These are phyloP conservation scores for Cyclina sinensis DNA, from an alignment of 1,140 invertebrate species.

Conservation along the genomic window DNA sequence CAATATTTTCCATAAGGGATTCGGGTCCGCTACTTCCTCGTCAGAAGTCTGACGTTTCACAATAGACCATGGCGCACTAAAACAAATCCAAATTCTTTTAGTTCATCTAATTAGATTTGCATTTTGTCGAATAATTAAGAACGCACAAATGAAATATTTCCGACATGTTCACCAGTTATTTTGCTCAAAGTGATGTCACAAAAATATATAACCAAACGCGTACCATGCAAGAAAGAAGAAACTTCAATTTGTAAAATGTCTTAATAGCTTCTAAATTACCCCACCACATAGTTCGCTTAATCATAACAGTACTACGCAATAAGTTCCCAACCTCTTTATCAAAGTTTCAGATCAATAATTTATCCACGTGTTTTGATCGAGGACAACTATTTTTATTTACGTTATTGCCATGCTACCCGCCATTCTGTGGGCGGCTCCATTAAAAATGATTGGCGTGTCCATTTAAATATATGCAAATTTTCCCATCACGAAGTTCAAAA, in stretches of 20 bases:
- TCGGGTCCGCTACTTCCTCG: neutral
- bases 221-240: too few species aligned
- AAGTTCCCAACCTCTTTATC: conserved; percentile 5
- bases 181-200: too few species aligned
- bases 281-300: neutral
- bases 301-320: conserved; percentile 8
- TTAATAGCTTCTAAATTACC: neutral
- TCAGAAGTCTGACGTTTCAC: neutral
- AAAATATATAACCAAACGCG: too few species aligned
- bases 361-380: neutral
- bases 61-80: neutral
- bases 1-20: neutral
- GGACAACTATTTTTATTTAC: conserved; percentile 57
- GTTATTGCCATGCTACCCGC: conserved; percentile 32
- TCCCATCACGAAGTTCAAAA: too few species aligned
- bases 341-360: conserved; percentile 23
- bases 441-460: conserved; percentile 19
- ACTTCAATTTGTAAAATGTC: too few species aligned
- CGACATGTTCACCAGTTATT: too few species aligned
- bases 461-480: conserved; percentile 27
- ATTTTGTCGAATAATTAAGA: neutral
- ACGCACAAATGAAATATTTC: neutral
- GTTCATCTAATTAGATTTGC: neutral
- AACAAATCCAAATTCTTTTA: neutral
- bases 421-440: conserved; percentile 43